Base-by-base conservation (phyloP, 1,140 invertebrate genomes). In the Adelges cooleyi region DNA sequence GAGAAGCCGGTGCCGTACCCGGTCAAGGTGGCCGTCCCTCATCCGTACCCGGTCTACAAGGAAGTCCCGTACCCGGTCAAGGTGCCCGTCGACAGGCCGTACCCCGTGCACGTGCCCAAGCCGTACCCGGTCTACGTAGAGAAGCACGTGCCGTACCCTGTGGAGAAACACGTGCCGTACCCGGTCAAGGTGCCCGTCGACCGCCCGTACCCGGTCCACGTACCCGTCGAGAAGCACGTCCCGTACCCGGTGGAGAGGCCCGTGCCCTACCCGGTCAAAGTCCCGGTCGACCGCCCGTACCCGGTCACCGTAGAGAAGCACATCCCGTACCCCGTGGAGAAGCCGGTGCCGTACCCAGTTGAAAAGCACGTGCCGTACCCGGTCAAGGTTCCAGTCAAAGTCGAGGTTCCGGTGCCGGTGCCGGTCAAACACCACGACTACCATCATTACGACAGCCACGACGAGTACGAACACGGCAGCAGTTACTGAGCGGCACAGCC, bases 291-390 rank as follows among this genome's bases (percentile, higher is more conserved):
- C 22, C 70, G 72, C 13, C 73, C 73, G 0, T 73, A 73, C 68
- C 76, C 77, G 23, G 76, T 78, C 1, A 74, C 77, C 50, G 71
- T 80, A 15, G 71, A 73, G 1, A 77, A 77, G 68, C 79, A 79
- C 11, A 77, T 78, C 54, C 77, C 79, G 38, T 75, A 77, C 6
- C 71, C 72, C 1, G 77, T 81, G 0, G 86, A 87, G 71, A 89
- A 88, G 76, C 87, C 86, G 74, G 84, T 89, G 69, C 84, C 84
- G 44, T 86, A 86, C 77, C 82, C 82, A 17, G 84, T 87, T 36
- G 78, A 80, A 72, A 77, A 82, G 69, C 74, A 78, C 68, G 74
- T 83, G 23, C 80, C 79, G 0, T 78, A 79, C 67, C 78, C 80
- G 42, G 80, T 82, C 1, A 81, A 82, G 73, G 80, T 82, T 40